These are phyloP conservation scores for Typhlomys cinereus DNA, from an alignment of 2,113 vertebrate genomes.

Conservation along the genomic window DNA sequence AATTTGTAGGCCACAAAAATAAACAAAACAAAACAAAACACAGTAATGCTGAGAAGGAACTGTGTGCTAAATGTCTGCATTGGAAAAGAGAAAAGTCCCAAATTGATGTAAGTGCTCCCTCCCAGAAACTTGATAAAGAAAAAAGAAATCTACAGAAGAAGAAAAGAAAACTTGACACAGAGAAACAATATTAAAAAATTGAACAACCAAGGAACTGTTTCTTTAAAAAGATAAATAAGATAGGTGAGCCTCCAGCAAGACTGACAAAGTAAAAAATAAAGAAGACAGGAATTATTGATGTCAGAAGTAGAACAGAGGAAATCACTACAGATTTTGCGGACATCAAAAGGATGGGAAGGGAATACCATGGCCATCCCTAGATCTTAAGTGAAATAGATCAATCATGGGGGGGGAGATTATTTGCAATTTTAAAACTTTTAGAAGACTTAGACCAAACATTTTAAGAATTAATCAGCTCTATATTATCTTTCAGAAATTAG, in stretches of 20 bases:
- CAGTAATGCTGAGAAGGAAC: background rate
- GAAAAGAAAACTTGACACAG: background rate
- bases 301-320: background rate
- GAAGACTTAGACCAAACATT: slow-evolving; percentile 17
- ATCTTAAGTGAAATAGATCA: background rate
- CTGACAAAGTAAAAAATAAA: background rate
- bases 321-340: background rate
- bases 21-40: too few relatives aligned
- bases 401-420: background rate
- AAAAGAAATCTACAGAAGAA: background rate
- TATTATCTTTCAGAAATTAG: background rate
- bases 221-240: background rate
- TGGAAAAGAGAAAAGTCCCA: background rate
- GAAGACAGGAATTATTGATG: background rate
- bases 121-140: background rate
- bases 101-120: background rate
- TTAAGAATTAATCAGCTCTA: background rate
- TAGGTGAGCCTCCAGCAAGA: background rate
- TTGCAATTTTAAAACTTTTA: background rate
- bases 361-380: background rate
- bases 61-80: background rate
- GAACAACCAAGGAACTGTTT: background rate
- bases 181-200: background rate
- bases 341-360: background rate
- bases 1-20: background rate